Base-by-base conservation (phyloP, 2,797 vertebrate species). In the Pseudotriccus pelzelni region DNA sequence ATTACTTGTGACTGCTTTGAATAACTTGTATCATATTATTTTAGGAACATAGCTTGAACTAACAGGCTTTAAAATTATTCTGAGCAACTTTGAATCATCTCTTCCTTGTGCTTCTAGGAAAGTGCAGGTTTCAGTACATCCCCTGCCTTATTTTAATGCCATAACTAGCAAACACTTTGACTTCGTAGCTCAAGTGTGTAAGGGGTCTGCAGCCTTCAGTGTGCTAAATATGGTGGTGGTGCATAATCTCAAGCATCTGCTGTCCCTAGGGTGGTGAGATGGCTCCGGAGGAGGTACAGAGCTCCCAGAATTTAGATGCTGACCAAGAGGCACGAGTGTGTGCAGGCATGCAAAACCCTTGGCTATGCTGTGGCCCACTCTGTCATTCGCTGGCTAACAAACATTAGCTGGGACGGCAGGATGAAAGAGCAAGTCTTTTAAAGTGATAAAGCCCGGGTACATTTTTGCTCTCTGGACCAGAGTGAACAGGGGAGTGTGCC, bases 341-440 rank as follows among this genome's bases (percentile, higher is more conserved):
- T 79, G 36, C 73, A 63, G 62, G 43, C 21, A 14, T 60, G 44
- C 0, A 1, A 63, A 74, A 37, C 5, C 12, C 32, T 6, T 36
- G 63, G 50, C 63, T 6, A 0, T 47, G 41, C 66, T 63, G 39
- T 21, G 56, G 55, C 43, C 25, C 21, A 47, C 3, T 7, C 44
- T 88, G 88, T 37, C 24, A 12, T 82, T 73, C 67, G 24, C 56
- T 1, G 1, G 34, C 85, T 75, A 41, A 28, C 46, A 47, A 75
- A 66, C 39, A n/a, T 60, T 49, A 60, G 44, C 19, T 44, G 41
- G 34, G 36, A 23, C 0, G 0, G 23, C 22, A 77, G 9, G 53
- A 41, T 68, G 28, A 56, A 90, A 79, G 68, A 89, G 24, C 25
- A n/a, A 60, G 44, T 52, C 22, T 73, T 80, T 67, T 12, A 63